These are phyloP conservation scores for Tachina lurida DNA, from an alignment of 2,888 invertebrate species.

Conservation along the genomic window DNA sequence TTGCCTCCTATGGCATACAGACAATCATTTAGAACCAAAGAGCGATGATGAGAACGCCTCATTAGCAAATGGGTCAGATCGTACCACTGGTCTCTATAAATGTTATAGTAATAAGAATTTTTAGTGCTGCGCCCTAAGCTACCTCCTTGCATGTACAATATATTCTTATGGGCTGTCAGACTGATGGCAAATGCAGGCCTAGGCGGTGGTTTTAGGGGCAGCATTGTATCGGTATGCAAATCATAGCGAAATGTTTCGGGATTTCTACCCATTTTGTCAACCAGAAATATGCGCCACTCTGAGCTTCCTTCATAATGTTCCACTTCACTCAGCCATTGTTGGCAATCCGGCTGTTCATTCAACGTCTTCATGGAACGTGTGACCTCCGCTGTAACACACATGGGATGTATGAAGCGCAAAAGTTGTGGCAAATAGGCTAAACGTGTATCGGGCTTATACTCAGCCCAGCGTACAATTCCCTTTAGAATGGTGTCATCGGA, in stretches of 20 bases:
- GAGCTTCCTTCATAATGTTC: constrained; percentile 70
- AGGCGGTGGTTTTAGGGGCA: constrained; percentile 74
- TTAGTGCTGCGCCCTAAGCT: constrained; percentile 74
- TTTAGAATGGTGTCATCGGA: constrained; percentile 75
- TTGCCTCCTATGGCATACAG: constrained; percentile 77
- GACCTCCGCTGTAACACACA: constrained; percentile 74
- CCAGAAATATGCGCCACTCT: constrained; percentile 77
- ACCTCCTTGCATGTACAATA: constrained; percentile 77
- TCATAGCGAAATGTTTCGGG: constrained; percentile 75
- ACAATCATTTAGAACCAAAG: constrained; percentile 74
- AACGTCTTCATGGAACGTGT: constrained; percentile 73
- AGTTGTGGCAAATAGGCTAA: constrained; percentile 71
- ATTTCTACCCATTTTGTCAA: constrained; percentile 77
- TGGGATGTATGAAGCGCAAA: constrained; percentile 75
- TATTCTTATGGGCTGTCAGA: constrained; percentile 74
- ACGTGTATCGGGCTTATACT: constrained; percentile 73
- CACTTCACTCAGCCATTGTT: constrained; percentile 75
- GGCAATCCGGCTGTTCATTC: constrained; percentile 72
- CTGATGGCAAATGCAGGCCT: constrained; percentile 76
- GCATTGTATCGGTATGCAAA: constrained; percentile 72
- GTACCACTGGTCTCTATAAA: constrained; percentile 77
- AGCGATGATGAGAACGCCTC: constrained; percentile 77
- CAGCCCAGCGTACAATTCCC: constrained; percentile 76
- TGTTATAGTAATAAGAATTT: constrained; percentile 76
- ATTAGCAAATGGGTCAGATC: constrained; percentile 73